phyloP scores from a whole-genome alignment of 1,140 invertebrate species.

The Ips typographus region DNA sequence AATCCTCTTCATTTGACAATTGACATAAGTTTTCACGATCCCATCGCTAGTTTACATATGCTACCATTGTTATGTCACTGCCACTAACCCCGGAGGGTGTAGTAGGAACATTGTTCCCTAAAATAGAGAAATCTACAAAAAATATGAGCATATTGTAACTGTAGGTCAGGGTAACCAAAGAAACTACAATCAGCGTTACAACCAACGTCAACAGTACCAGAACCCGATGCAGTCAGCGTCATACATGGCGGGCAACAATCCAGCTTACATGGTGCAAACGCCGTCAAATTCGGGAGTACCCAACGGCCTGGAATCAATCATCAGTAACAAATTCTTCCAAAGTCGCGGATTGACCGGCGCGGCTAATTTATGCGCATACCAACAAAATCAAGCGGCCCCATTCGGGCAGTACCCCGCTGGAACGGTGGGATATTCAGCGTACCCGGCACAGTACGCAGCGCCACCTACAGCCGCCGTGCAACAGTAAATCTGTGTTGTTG shows the following conservation, averaged over 20 bases:
- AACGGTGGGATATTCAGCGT: slow-evolving; percentile 46
- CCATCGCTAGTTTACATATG: too few species aligned
- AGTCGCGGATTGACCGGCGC: slow-evolving; percentile 57
- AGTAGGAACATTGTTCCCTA: too few species aligned
- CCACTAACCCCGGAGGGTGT: too few species aligned
- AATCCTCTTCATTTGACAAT: too few species aligned
- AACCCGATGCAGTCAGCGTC: slow-evolving; percentile 50
- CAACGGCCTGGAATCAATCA: slow-evolving; percentile 59
- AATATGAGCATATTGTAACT: slow-evolving; percentile 9
- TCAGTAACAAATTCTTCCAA: slow-evolving; percentile 67
- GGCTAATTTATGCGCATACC: slow-evolving; percentile 60
- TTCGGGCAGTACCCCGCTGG: slow-evolving; percentile 52
- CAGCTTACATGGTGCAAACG: slow-evolving; percentile 55
- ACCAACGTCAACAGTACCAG: slow-evolving; percentile 48
- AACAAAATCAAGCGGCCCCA: slow-evolving; percentile 57
- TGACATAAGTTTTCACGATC: too few species aligned
- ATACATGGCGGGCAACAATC: slow-evolving; percentile 56
- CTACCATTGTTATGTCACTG: too few species aligned
- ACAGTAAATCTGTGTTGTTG: slow-evolving; percentile 42
- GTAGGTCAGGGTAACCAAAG: slow-evolving; percentile 47
- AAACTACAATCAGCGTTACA: slow-evolving; percentile 49
- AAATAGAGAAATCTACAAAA: too few species aligned
- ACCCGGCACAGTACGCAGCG: slow-evolving; percentile 56
- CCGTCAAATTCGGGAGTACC: slow-evolving; percentile 49
- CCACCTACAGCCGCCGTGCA: slow-evolving; percentile 50